Base-by-base conservation (phyloP, 2,113 vertebrate species). In the Onychostruthus taczanowskii region DNA sequence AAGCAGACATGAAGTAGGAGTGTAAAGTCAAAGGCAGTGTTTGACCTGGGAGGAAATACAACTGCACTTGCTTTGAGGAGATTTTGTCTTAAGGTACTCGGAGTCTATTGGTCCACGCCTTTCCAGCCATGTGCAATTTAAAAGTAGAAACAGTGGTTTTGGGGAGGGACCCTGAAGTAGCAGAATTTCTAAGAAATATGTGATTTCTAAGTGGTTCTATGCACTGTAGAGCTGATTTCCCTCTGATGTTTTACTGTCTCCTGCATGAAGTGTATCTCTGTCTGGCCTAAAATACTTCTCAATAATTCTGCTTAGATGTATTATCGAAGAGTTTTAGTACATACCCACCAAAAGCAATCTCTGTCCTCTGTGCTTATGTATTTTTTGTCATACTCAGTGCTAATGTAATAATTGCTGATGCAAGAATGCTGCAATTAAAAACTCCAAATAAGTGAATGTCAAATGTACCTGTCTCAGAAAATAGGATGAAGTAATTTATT, bases 401-500 rank as follows among this genome's bases (percentile, higher is more conserved):
- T 95, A 96, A 97, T 96, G 96, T 91, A 92, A 78, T 82, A 75
- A 75, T 41, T 68, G n/a, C 39, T 75, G 96, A 97, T 96, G 97
- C 90, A 94, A 87, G 73, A 86, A 47, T 90, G n/a, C 85, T 95
- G 83, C 89, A 93, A 73, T 5, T 35, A 84, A 69, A 91, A 47
- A 50, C 56, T 85, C 94, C 74, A 87, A 85, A 44, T 90, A 97
- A 88, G 67, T 94, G 68, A 84, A 94, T 96, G 94, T 95, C 81
- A 93, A 97, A 96, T 92, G 61, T 52, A 74, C 68, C 97, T 93
- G 83, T 95, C 92, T 96, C 91, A 97, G 96, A 97, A 98, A 98
- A 98, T 61, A 96, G 94, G 83, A 93, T 96, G 96, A 97, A 98
- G 93, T 95, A 95, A 90, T 96, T 87, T 91, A 93, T 96, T 97